phyloP scores from a whole-genome alignment of 2,888 invertebrate species.

The Andrena trimmerana region DNA sequence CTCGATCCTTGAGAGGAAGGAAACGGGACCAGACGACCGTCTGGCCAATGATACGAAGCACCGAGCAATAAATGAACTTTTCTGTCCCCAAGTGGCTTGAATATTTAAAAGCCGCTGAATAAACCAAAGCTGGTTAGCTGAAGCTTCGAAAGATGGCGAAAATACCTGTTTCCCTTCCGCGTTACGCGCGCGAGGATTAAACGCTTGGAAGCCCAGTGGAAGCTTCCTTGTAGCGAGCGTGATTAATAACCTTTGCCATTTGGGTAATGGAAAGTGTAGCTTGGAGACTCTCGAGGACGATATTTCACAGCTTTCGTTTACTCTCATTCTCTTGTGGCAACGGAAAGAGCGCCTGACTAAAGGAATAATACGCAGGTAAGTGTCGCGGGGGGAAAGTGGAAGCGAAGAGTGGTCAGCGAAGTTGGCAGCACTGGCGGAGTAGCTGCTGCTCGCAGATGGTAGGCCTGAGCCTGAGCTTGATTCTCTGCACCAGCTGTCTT shows the following conservation, averaged over 20 bases:
- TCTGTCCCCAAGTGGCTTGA: background rate
- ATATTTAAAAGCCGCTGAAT: no score
- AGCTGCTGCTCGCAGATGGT: background rate
- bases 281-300: background rate
- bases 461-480: background rate
- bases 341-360: background rate
- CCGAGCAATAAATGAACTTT: slow-evolving; percentile 17
- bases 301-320: slow-evolving; percentile 12
- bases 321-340: background rate
- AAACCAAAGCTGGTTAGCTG: no score
- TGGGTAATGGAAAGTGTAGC: background rate
- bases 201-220: no score
- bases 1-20: background rate
- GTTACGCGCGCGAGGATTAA: no score
- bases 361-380: background rate
- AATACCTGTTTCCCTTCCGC: background rate
- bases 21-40: slow-evolving; percentile 8
- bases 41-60: background rate
- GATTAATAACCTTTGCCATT: slow-evolving; percentile 7
- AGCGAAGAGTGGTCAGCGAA: background rate
- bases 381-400: background rate
- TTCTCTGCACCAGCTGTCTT: background rate
- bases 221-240: background rate
- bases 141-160: background rate
- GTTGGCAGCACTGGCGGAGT: background rate